Evolutionary conservation across 1,140 invertebrate genomes (phyloP), one percentile per base, ranked within the genome.

Genomic region (Papilio glaucus): DNA sequence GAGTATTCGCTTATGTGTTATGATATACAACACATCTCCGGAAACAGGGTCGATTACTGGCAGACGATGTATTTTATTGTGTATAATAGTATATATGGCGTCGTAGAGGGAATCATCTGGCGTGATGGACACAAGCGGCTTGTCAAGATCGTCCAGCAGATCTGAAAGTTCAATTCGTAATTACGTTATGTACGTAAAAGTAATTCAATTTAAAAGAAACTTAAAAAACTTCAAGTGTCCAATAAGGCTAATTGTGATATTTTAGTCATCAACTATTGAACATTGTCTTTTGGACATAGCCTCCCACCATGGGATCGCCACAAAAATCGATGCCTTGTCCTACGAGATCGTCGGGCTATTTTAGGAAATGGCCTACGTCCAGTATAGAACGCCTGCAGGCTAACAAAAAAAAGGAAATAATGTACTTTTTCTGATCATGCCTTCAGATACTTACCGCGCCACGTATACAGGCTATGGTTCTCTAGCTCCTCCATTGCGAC

Each of bases 1-100:
- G 72, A 99, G 95, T 93, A 99, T 99, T 85, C 99, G 95, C 94
- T 99, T 99, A 93, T 99, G 99, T 62, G 99, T 99, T 76, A 99
- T 95, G 90, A 99, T 99, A 92, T 99, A 99, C 69, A 99, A 95
- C 77, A 99, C 99, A 93, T 99, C 99, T 88, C 98, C 98, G 15
- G 98, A 99, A 57, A 96, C 94, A 13, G 96, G 96, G 93, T 99
- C 98, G 85, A 99, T 98, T 73, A 99, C 98, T 83, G 99, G 99
- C 84, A 99, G 95, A 85, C 99, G 95, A 95, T 99, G 99, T 82
- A 99, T 99, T 92, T 97, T 96, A 93, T 98, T 98, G 81, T 96
- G 96, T 77, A 99, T 98, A 76, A 99, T 94, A 77, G 96, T 97
- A 89, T 96, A 96, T 79, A 99, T 98, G 57, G 98, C 98, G 83